Conservation (phyloP, 2,113 vertebrate species). For the Trochalopteron elliotii region DNA sequence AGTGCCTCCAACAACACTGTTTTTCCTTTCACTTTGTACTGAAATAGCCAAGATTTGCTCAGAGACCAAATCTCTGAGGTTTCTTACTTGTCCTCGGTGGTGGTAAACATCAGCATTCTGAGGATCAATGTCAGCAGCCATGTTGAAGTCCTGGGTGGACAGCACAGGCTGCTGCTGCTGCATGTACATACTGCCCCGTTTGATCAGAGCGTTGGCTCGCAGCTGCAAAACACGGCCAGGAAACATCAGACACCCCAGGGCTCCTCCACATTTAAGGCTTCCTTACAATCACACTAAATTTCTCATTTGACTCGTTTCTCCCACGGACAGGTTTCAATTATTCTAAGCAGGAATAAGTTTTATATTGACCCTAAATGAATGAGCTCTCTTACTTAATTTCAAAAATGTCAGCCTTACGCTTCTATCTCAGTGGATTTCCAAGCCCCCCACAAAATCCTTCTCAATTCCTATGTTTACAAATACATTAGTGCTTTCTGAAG, state of each 20-base stretch:
- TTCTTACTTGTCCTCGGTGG: constrained; percentile 91
- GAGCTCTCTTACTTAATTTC: neutral
- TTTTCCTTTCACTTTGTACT: neutral
- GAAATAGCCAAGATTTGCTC: neutral
- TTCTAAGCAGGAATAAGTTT: neutral
- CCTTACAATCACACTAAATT: neutral
- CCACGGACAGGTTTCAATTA: neutral
- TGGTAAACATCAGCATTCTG: constrained; percentile 98
- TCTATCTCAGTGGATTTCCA: neutral
- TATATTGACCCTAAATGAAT: neutral
- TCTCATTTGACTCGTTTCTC: neutral
- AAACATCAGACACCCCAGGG: neutral
- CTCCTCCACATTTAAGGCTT: neutral
- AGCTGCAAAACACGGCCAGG: constrained; percentile 70
- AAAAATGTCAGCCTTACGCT: neutral
- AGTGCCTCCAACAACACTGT: rapidly evolving
- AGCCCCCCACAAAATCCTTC: neutral
- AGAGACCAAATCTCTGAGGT: neutral
- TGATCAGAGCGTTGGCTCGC: constrained; percentile 94
- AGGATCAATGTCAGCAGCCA: constrained; percentile 91
- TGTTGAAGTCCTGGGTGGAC: constrained; percentile 96
- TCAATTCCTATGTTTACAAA: neutral
- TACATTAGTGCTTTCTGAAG: neutral
- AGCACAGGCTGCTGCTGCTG: constrained; percentile 92
- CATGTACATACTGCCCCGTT: constrained; percentile 98